Base-by-base conservation (phyloP, 2,113 vertebrate genomes). In the Callipepla californica region DNA sequence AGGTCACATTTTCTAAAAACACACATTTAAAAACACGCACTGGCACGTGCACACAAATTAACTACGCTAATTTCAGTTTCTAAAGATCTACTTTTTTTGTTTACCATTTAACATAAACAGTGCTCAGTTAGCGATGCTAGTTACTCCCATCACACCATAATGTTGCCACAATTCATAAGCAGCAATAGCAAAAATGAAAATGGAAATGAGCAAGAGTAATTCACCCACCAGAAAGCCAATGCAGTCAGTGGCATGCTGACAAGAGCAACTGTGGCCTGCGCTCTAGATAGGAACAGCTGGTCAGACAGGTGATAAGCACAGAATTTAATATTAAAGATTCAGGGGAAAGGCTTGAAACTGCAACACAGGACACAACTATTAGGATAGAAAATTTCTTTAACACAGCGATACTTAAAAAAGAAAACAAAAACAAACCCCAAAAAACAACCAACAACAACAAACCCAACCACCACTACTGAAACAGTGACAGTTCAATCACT, bases 211-310 rank as follows among this genome's bases (percentile, higher is more conserved):
- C 23, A 32, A 22, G 40, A 87, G 25, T 44, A 87, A 75, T 90
- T 91, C 84, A 95, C 48, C 69, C 48, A 69, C 47, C 42, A 82
- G 67, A 93, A 93, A 81, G 62, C 80, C 87, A 85, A 74, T 10
- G 59, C 74, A 74, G 34, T 36, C 42, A 77, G 63, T 32, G 25
- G 38, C 50, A 81, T 51, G 57, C n/a, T 48, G 50, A 67, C 57
- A 88, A 57, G 22, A 81, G 25, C 69, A 78, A 42, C 2, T 70
- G 55, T 50, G 80, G 85, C 90, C 90, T 91, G 44, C 15, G 57
- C 75, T 70, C 51, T 65, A 26, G 44, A 78, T 66, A 91, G 23
- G 42, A 73, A 50, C 76, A 90, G 38, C 26, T 70, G 1, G 4
- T 67, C 57, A 92, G 51, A 75, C 7, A 66, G 13, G 28, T 32